These are phyloP conservation scores for Trimorus sp. DNA, from an alignment of 2,888 invertebrate species.

Conservation along the genomic window DNA sequence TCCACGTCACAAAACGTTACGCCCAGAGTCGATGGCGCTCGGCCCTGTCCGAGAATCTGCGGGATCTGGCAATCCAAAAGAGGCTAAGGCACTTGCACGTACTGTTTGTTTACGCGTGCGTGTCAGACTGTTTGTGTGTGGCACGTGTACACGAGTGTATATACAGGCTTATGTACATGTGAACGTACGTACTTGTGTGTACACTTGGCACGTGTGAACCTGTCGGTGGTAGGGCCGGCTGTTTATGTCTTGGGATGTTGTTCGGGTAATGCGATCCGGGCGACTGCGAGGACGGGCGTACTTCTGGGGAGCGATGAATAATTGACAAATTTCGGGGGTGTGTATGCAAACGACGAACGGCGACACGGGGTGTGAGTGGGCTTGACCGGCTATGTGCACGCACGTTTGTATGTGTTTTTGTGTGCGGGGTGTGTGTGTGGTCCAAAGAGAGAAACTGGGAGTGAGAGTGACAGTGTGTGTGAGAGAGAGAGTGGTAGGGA, in stretches of 20 bases:
- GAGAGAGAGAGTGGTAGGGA: conserved; percentile 63
- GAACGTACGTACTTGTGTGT: conserved; percentile 20
- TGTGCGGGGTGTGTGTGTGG: conserved; percentile 3
- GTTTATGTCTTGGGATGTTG: conserved; percentile 58
- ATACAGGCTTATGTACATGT: conserved; percentile 25
- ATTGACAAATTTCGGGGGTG: conserved; percentile 32
- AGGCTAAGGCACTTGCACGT: conserved; percentile 60
- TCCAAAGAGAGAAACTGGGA: conserved; percentile 42
- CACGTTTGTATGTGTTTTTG: conserved; percentile 19
- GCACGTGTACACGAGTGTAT: conserved; percentile 45
- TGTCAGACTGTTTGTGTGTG: conserved; percentile 46
- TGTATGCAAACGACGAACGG: conserved; percentile 19
- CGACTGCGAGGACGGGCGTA: conserved; percentile 51
- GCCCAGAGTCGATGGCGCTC: conserved; percentile 18
- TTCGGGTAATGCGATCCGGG: conserved; percentile 42
- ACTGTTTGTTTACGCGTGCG: conserved; percentile 65
- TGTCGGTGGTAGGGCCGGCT: conserved; percentile 34
- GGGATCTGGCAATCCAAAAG: conserved; percentile 51
- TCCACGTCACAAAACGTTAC: conserved; percentile 13
- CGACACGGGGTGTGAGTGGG: conserved; percentile 12
- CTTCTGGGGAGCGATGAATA: conserved; percentile 36
- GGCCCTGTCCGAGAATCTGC: conserved; percentile 35
- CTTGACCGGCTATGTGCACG: not conserved
- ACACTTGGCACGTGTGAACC: conserved; percentile 55
- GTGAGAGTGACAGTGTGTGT: conserved; percentile 41